Evolutionary conservation across 2,113 vertebrate species (phyloP).

Genomic region (human): DNA sequence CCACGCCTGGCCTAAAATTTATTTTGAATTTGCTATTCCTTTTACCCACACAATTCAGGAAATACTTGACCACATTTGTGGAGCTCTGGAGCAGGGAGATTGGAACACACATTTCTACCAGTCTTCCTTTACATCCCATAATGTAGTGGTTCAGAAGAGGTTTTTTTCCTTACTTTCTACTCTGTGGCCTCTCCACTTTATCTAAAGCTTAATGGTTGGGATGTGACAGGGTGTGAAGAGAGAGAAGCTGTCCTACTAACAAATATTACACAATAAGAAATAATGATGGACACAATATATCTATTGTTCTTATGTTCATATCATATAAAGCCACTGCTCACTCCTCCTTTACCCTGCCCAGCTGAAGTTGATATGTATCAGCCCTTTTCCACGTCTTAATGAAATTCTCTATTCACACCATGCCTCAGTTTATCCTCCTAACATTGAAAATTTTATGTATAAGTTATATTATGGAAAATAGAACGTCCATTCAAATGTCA

Average conservation of each 20-base stretch:
- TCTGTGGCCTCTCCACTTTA: background rate
- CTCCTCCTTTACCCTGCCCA: no score
- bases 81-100: background rate
- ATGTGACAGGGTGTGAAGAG: background rate
- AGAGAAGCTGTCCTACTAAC: background rate
- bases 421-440: background rate
- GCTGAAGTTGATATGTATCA: background rate
- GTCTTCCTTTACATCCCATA: background rate
- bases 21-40: background rate
- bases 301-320: no score
- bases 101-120: background rate
- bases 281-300: rapidly evolving
- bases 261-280: background rate
- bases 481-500: background rate
- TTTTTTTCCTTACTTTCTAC: background rate
- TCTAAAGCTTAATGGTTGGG: background rate
- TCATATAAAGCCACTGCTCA: background rate
- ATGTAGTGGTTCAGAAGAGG: rapidly evolving
- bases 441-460: background rate
- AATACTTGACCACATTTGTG: rapidly evolving
- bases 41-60: background rate
- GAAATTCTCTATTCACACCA: background rate
- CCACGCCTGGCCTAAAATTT: no score
- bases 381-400: background rate
- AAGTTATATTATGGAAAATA: background rate